phyloP scores from a whole-genome alignment of 2,113 vertebrate genomes.

The Vulpes lagopus region DNA sequence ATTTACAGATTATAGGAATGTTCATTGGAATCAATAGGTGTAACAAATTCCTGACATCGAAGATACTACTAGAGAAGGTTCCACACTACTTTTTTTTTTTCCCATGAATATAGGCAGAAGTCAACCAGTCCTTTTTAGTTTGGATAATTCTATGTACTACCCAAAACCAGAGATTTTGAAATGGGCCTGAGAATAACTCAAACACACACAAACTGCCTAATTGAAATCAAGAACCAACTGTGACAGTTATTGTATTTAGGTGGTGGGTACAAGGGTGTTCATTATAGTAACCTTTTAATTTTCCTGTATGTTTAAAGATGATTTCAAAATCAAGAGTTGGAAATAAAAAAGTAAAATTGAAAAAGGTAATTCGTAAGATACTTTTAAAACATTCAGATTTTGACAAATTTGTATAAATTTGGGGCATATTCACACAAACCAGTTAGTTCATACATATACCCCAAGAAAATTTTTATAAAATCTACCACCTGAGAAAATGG shows the following conservation, averaged over 20 bases:
- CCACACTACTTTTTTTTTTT: background rate
- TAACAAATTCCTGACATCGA: background rate
- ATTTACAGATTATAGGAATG: background rate
- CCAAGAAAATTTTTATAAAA: background rate
- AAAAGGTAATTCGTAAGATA: background rate
- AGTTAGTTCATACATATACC: background rate
- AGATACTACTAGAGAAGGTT: background rate
- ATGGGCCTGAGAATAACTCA: background rate
- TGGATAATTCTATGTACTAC: slow-evolving; percentile 25
- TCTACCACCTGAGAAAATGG: background rate
- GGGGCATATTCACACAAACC: background rate
- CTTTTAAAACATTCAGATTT: background rate
- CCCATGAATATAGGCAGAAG: background rate
- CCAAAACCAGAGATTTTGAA: background rate
- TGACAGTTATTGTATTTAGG: background rate
- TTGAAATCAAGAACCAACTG: background rate
- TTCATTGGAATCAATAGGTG: background rate
- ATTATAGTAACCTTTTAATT: background rate
- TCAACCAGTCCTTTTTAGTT: background rate
- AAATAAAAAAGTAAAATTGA: background rate
- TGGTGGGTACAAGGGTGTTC: background rate
- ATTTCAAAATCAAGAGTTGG: background rate
- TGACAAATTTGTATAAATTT: background rate
- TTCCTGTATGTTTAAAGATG: background rate
- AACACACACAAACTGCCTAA: background rate